phyloP scores from a whole-genome alignment of 53 echinoderm and acorn worm genomes.

The Astropecten irregularis region DNA sequence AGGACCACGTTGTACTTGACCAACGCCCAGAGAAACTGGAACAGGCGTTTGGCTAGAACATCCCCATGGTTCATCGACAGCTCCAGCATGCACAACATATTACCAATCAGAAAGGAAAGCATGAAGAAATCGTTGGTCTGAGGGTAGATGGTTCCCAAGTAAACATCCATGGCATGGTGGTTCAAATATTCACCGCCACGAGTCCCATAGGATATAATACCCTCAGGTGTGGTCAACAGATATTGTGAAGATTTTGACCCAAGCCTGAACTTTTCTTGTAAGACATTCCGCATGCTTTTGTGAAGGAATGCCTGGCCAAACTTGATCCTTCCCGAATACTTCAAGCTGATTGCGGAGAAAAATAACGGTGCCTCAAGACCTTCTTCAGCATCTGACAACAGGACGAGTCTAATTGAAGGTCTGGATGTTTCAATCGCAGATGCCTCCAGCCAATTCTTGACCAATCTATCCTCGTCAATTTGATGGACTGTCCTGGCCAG shows the following conservation, averaged over 20 bases:
- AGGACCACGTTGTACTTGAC: slow-evolving; percentile 78
- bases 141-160: slow-evolving; percentile 75
- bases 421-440: slow-evolving; percentile 17
- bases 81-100: slow-evolving; percentile 84
- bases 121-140: slow-evolving; percentile 89
- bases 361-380: slow-evolving; percentile 66
- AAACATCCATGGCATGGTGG: slow-evolving; percentile 70
- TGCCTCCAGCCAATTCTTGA: slow-evolving; percentile 38
- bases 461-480: slow-evolving; percentile 7
- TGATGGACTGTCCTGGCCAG: slow-evolving; percentile 60
- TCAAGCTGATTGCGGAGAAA: slow-evolving; percentile 85
- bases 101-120: slow-evolving; percentile 70
- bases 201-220: slow-evolving; percentile 66
- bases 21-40: slow-evolving; percentile 73
- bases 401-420: slow-evolving; percentile 57
- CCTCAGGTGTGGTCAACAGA: slow-evolving; percentile 72
- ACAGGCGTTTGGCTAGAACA: slow-evolving; percentile 75
- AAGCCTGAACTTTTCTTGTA: not conserved
- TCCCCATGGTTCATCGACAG: slow-evolving; percentile 76
- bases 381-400: slow-evolving; percentile 49
- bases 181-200: slow-evolving; percentile 71
- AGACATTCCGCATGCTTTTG: not conserved
- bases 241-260: slow-evolving; percentile 33
- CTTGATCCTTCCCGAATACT: slow-evolving; percentile 84
- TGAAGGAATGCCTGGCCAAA: slow-evolving; percentile 56